phyloP scores from a whole-genome alignment of 2,888 invertebrate species.

The Phalera bucephala region DNA sequence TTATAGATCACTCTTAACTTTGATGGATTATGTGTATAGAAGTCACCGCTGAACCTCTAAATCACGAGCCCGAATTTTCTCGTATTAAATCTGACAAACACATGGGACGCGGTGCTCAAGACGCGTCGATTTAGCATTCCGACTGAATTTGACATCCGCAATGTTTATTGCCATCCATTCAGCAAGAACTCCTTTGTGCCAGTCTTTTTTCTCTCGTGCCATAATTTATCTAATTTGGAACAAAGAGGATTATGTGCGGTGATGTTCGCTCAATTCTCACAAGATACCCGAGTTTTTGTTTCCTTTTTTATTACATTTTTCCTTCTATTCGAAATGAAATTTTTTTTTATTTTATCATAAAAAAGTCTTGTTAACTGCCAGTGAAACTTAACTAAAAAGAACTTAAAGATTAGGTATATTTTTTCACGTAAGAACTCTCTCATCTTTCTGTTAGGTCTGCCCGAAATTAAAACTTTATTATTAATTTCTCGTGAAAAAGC shows the following conservation, averaged over 20 bases:
- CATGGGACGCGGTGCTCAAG: constrained; percentile 41
- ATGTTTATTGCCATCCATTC: constrained; percentile 66
- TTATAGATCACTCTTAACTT: too few relatives aligned
- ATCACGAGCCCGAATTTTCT: constrained; percentile 18
- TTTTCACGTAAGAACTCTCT: neutral
- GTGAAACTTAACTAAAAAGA: neutral
- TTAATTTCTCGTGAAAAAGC: neutral
- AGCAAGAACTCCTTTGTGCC: constrained; percentile 57
- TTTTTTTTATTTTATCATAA: neutral
- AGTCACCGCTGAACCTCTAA: neutral
- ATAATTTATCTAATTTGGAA: constrained; percentile 76
- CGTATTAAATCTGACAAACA: constrained; percentile 22
- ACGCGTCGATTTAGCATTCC: constrained; percentile 65
- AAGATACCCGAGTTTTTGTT: constrained; percentile 19
- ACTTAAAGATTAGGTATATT: neutral
- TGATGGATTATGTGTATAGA: too few relatives aligned
- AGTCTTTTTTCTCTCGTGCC: constrained; percentile 61
- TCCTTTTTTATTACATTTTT: constrained; percentile 20
- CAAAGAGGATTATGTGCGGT: constrained; percentile 60
- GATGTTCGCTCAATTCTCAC: constrained; percentile 46
- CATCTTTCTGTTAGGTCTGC: neutral
- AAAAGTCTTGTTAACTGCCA: neutral
- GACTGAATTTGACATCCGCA: constrained; percentile 69
- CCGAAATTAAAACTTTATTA: constrained; percentile 1
- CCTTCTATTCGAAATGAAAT: constrained; percentile 4